A percentile compares a stretch with the other conserved stretches of the same genome.
Evolutionary conservation across 2,888 invertebrate species (phyloP).

Genomic region (Marronus borbonicus): DNA sequence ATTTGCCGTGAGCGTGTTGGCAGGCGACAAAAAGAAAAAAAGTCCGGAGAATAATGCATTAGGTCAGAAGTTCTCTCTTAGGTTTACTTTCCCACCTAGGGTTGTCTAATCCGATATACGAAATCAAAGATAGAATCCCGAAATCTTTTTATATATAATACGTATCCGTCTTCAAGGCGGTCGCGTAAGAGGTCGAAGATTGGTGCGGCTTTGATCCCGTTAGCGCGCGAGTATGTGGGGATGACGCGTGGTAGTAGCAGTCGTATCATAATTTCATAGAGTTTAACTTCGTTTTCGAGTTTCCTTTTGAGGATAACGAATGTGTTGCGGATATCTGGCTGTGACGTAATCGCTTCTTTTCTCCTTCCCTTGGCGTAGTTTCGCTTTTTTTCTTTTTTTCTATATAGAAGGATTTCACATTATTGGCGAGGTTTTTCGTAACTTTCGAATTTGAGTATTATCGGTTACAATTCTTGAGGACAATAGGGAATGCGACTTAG

Average conservation of each 20-base stretch:
- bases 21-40: background rate
- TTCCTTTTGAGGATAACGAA: slow-evolving; percentile 17
- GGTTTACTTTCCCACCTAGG: slow-evolving; percentile 51
- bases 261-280: slow-evolving; percentile 22
- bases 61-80: slow-evolving; percentile 4
- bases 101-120: slow-evolving; percentile 66
- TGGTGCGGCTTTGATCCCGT: background rate
- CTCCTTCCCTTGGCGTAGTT: no score
- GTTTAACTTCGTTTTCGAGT: slow-evolving; percentile 27
- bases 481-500: no score
- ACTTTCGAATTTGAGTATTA: no score
- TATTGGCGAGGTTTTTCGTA: no score
- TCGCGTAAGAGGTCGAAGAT: slow-evolving; percentile 4
- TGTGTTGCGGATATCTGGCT: background rate
- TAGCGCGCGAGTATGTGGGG: slow-evolving; percentile 7
- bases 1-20: background rate
- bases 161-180: slow-evolving; percentile 1
- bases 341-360: background rate
- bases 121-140: slow-evolving; percentile 65
- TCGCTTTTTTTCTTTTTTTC: no score
- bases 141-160: slow-evolving; percentile 33
- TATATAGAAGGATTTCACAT: no score
- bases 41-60: slow-evolving; percentile 9
- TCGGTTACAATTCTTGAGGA: no score
- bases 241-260: background rate